Evolutionary conservation across 2,888 invertebrate species (phyloP), one percentile per base, ranked within the genome.

Genomic region (Drosophila quasianomalipes): DNA sequence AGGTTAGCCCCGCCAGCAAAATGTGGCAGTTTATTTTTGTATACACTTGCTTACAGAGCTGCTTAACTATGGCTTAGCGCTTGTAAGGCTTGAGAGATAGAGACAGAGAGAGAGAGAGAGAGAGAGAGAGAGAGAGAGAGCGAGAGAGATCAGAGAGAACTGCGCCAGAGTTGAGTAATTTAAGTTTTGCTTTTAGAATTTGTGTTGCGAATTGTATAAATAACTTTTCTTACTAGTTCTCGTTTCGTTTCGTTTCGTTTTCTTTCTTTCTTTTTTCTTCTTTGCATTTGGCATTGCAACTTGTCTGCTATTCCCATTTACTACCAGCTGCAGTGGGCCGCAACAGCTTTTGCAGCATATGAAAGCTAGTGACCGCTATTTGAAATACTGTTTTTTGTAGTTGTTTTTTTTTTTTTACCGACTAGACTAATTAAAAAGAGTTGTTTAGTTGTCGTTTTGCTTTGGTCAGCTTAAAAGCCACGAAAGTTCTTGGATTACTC

Each of bases 1-100:
- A 80, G 77, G 74, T 80, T 85, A 80, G 68, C 65, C 58, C 65
- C 59, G 71, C 57, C 64, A 71, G 71, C 39, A 66, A 62, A 79
- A 66, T 68, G 51, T 68, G 62, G 28, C 65, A 54, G 49, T 62
- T 68, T 62, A 59, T 66, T 58, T 41, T 33, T 55, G 26, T 41
- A 54, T 51, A 44, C 54, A 37, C 61, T 66, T 33, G 10, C 3
- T 0, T 0, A 37, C 10, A 33, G 60, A 26, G n/a, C 41, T 44
- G 14, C 26, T n/a, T 28, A 47, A 37, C 63, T 70, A 47, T 37
- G 49, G 19, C n/a, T 41, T 7, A 12, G 7, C 4, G 58, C 26
- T 62, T 55, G 41, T 35, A 19, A 33, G 28, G 16, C 28, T 49
- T 49, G 14, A 22, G 1, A 10, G 12, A 22, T n/a, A 19, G 19